Conservation (phyloP, 1,140 invertebrate species). For the Gryon sp. region DNA sequence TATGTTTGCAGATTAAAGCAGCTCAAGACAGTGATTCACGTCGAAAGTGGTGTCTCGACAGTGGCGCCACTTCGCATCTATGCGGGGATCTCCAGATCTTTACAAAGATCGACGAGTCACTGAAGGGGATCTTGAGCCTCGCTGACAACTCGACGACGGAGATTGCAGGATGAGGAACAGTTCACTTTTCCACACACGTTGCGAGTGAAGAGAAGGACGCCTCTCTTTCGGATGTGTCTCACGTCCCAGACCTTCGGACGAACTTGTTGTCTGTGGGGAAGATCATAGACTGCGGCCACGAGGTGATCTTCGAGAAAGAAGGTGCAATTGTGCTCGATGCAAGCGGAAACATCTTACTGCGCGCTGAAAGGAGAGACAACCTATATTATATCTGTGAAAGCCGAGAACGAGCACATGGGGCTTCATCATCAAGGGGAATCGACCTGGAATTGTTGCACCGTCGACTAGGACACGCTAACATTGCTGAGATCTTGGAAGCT, state of each 20-base stretch:
- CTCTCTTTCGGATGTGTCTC: constrained; percentile 1
- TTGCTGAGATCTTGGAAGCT: background rate
- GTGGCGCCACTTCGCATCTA: constrained; percentile 5
- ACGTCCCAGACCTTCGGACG: constrained; percentile 2
- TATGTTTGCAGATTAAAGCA: background rate
- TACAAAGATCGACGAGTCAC: background rate
- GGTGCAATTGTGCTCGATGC: constrained; percentile 43
- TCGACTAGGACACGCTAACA: constrained; percentile 15
- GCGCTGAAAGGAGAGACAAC: background rate
- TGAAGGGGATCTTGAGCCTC: constrained; percentile 3
- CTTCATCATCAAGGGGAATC: constrained; percentile 17
- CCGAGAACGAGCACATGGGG: background rate
- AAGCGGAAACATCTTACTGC: background rate
- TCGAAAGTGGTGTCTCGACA: constrained; percentile 8
- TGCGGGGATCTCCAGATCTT: background rate
- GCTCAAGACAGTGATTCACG: background rate
- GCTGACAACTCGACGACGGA: constrained; percentile 11
- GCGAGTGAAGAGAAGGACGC: background rate
- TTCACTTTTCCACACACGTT: background rate
- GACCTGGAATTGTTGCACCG: background rate
- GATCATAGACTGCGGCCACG: background rate
- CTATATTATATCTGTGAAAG: background rate
- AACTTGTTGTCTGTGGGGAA: constrained; percentile 9
- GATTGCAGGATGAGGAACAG: constrained; percentile 6
- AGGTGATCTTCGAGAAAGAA: constrained; percentile 7